Evolutionary conservation across 2,113 vertebrate genomes (phyloP), one percentile per base, ranked within the genome.

Genomic region (Atherinomorus stipes): DNA sequence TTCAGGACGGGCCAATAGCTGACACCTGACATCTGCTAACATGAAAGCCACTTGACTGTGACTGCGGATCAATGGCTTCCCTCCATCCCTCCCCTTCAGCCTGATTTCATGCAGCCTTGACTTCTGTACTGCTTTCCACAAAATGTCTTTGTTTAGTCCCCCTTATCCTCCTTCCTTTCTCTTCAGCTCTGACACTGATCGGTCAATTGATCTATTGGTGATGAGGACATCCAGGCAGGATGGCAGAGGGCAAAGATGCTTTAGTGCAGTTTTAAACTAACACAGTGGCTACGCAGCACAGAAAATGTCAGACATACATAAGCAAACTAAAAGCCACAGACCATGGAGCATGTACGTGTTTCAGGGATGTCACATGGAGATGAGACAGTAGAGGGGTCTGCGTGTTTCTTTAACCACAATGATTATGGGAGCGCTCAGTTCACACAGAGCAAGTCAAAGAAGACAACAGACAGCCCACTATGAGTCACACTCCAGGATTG

Each of bases 11-110:
- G 77, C 85, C 83, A 89, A 89, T 81, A 80, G 81, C 86, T 80
- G 91, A 90, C 90, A 89, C 84, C 85, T 88, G 90, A 91, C 92
- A 91, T 91, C 90, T 90, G 90, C 90, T 90, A 88, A 93, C 89
- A 92, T 81, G 88, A 82, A 86, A 78, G 86, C 76, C 87, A 91
- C 88, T 91, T 89, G 90, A 91, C 76, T 83, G 82, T 74, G 86
- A 78, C 80, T 78, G 75, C 49, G 64, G 72, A 89, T 92, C 89
- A 86, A 89, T 91, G 81, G 45, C 69, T 50, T 57, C 56, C 57
- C 71, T 74, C 53, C 66, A 19, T 70, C 67, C 56, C 22, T 80
- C 60, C 56, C 64, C 37, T 58, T n/a, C 31, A 23, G 53, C 60
- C 44, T 18, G 42, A 64, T 74, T 74, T 49, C 68, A 64, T 23